Base-by-base conservation (phyloP, 1,140 invertebrate genomes). In the Trichonephila clavipes region DNA sequence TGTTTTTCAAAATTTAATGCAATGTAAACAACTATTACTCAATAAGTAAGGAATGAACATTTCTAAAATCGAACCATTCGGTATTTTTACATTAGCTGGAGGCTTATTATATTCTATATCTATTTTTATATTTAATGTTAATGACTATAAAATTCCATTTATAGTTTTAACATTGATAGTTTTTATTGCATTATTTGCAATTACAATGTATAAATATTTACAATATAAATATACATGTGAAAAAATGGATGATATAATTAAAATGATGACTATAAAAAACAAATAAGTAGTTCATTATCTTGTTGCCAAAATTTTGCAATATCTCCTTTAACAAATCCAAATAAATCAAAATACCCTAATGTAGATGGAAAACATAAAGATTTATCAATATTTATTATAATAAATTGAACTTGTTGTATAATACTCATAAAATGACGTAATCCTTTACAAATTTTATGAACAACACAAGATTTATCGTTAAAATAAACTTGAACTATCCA, bases 211-310 rank as follows among this genome's bases (percentile, higher is more conserved):
- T 34, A 88, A 88, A 88, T 88, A 88, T 88, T 88, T 88, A 66
- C 66, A 88, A 88, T 88, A 64, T 66, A 88, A 88, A 88, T 88
- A 59, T 64, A 66, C 86, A 28, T 88, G 62, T 40, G 86, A 88
- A 88, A 62, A 88, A 88, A 88, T 88, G 86, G 86, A 88, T 88
- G 8, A 64, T 64, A 88, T 88, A 34, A 88, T 88, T 66, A 2
- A 88, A 24, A 88, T 88, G 86, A 88, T 88, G 86, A 85, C 82
- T 85, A 58, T 58, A 40, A 64, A 88, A 88, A 88, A 28, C 19
- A 88, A 88, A 66, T 88, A 51, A 64, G 28, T 24, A 88, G 4
- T 34, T 62, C 62, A 64, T 34, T 24, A 64, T 62, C 62, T 64
- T 51, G 34, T 34, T 88, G 6, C 19, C n/a, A 28, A 66, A 88